Evolutionary conservation across 1,140 invertebrate genomes (phyloP).

Genomic region (Hydropsyche tenuis): DNA sequence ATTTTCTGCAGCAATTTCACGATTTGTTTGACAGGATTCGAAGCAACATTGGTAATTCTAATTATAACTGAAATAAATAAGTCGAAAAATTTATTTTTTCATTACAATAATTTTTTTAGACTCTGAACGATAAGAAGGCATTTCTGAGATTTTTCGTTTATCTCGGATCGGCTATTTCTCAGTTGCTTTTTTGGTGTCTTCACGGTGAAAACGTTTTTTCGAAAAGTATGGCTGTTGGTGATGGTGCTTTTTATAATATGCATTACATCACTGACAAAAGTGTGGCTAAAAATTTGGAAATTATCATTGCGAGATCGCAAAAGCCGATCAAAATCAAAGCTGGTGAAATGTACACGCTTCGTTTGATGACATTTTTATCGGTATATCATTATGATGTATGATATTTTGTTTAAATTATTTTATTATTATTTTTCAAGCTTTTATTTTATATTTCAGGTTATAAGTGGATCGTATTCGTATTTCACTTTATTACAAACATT

Average conservation of each 20-base stretch:
- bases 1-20: slow-evolving; percentile 42
- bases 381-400: slow-evolving; percentile 8
- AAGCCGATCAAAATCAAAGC: slow-evolving; percentile 54
- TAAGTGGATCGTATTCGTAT: slow-evolving; percentile 46
- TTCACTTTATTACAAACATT: slow-evolving; percentile 43
- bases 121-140: slow-evolving; percentile 28
- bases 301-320: slow-evolving; percentile 53
- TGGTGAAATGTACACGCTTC: slow-evolving; percentile 38
- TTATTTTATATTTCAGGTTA: slow-evolving; percentile 42
- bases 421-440: not conserved
- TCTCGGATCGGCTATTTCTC: slow-evolving; percentile 24
- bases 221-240: slow-evolving; percentile 50
- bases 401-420: slow-evolving; percentile 18
- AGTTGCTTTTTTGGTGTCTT: slow-evolving; percentile 44
- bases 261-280: slow-evolving; percentile 38
- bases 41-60: slow-evolving; percentile 42
- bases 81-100: not conserved
- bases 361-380: slow-evolving; percentile 38
- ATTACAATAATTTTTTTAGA: slow-evolving; percentile 34
- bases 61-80: not conserved
- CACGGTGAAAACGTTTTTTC: slow-evolving; percentile 36
- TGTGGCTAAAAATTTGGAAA: slow-evolving; percentile 48
- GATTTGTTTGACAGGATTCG: slow-evolving; percentile 47
- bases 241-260: slow-evolving; percentile 52
- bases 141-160: slow-evolving; percentile 36